Base-by-base conservation (phyloP, 2,113 vertebrate genomes). In the Echinops telfairi region DNA sequence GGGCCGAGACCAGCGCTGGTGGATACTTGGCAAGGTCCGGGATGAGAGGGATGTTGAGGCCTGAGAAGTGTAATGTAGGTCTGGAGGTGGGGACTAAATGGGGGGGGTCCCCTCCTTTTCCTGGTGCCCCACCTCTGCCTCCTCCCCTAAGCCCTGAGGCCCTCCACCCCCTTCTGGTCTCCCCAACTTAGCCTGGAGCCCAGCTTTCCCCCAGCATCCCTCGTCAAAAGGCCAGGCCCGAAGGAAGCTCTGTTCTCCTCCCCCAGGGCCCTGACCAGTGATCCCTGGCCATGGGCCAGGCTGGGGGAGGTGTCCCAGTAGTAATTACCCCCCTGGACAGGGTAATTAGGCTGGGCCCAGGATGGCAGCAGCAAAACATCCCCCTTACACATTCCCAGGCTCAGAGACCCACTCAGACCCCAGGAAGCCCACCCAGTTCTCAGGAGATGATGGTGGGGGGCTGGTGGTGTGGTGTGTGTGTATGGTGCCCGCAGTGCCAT, bases 311-410 rank as follows among this genome's bases (percentile, higher is more conserved):
- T 93, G 95, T 92, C 97, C 88, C 91, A 71, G 93, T 62, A 77
- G 94, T 97, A 97, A 97, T 97, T 97, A 97, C 86, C 90, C 79
- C 95, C 92, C 83, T 23, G 93, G 95, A 93, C 90, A 90, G 97
- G 96, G 90, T 95, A 96, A 97, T 97, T 97, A 97, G 94, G 85
- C 95, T 16, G 3, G 76, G 95, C 86, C 93, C 90, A 66, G 83
- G 93, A 93, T 93, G 96, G 96, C 81, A 95, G 94, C 93, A 96
- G 91, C 93, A 43, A 95, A 95, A 94, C 90, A 90, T 93, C 94
- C 91, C 91, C 89, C 85, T 94, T 40, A 88, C 90, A 75, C 76
- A 66, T 80, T 95, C 68, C 90, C 68, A 2, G 8, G 33, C 64
- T 94, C 94, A 73, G 70, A 73, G 33, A 16, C 36, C 75, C 25